Evolutionary conservation across 2,113 vertebrate species (phyloP).

Genomic region (Takifugu bimaculatus): DNA sequence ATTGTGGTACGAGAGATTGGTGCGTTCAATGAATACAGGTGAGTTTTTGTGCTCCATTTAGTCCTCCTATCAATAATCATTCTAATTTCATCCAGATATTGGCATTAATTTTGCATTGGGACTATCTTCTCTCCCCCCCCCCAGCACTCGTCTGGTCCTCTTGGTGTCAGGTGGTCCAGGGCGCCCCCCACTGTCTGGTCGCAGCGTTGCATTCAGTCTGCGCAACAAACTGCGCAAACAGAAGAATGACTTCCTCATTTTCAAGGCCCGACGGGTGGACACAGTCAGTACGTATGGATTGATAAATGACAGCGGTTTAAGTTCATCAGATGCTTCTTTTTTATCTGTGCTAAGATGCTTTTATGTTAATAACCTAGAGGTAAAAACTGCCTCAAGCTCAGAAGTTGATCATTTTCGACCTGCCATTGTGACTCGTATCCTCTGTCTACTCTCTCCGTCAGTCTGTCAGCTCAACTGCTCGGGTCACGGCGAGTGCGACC

Average conservation of each 20-base stretch:
- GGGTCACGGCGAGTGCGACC: constrained; percentile 88
- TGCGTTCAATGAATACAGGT: constrained; percentile 93
- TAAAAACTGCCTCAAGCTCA: not conserved
- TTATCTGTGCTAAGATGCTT: not conserved
- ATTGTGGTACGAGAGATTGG: constrained; percentile 91
- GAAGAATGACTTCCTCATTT: constrained; percentile 94
- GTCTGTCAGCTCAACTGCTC: constrained; percentile 98
- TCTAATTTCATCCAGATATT: not conserved
- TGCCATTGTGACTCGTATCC: not conserved
- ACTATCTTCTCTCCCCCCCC: not conserved
- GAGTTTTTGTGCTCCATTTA: constrained; percentile 4
- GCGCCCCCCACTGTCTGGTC: constrained; percentile 86
- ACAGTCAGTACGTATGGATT: constrained; percentile 87
- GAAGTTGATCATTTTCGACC: not conserved
- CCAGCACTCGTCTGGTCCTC: constrained; percentile 94
- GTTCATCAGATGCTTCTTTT: no score
- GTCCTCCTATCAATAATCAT: not conserved
- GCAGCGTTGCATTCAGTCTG: constrained; percentile 83
- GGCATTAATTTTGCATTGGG: not conserved
- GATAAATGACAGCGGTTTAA: not conserved
- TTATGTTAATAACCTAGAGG: no score
- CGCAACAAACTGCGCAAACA: constrained; percentile 88
- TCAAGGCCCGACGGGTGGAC: constrained; percentile 83
- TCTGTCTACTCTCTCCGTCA: constrained; percentile 49
- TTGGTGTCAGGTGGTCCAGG: constrained; percentile 89